A percentile compares a stretch with the other conserved stretches of the same genome.
phyloP scores from a whole-genome alignment of 2,888 invertebrate species.

The Drosophila anceps region DNA sequence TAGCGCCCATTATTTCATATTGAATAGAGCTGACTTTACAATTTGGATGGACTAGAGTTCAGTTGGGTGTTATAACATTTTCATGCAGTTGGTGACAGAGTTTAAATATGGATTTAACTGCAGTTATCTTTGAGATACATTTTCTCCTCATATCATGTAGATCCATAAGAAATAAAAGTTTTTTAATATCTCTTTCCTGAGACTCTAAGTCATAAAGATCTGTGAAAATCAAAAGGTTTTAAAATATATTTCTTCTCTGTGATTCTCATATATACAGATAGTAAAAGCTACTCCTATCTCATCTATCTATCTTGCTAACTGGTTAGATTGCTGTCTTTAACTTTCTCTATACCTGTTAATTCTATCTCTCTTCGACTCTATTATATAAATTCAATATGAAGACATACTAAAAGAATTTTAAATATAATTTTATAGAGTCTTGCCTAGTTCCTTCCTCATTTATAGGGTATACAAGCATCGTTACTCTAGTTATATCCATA shows the following conservation, averaged over 20 bases:
- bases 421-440: not conserved
- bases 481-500: not conserved
- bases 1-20: conserved; percentile 78
- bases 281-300: too few relatives aligned
- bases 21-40: conserved; percentile 57
- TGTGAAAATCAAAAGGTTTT: not conserved
- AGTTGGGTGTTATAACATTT: not conserved
- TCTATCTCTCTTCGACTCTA: too few relatives aligned
- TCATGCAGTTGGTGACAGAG: not conserved
- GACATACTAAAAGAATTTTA: not conserved
- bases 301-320: too few relatives aligned
- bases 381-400: too few relatives aligned
- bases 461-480: conserved; percentile 31
- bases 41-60: not conserved
- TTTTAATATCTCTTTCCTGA: not conserved
- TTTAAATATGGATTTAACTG: not conserved
- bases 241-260: not conserved
- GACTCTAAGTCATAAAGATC: not conserved
- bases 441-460: not conserved
- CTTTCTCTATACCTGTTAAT: too few relatives aligned
- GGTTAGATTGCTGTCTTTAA: too few relatives aligned
- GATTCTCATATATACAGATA: not conserved
- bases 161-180: not conserved
- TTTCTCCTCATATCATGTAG: not conserved
- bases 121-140: not conserved